phyloP scores from a whole-genome alignment of 1,140 invertebrate genomes.

The Temnothorax curvispinosus region DNA sequence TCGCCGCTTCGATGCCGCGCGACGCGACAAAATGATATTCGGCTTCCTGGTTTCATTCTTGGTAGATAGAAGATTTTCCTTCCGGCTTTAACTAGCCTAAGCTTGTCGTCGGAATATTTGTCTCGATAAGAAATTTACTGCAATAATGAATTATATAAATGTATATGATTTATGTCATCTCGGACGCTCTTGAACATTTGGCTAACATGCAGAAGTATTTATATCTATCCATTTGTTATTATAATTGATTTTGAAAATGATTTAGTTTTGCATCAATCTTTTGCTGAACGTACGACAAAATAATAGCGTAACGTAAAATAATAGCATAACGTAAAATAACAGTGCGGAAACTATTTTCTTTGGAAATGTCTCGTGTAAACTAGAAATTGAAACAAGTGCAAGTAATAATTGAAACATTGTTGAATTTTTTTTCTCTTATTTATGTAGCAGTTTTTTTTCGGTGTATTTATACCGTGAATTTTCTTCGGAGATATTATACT shows the following conservation, averaged over 20 bases:
- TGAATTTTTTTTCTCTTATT: background rate
- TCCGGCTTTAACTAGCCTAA: background rate
- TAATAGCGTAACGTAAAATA: background rate
- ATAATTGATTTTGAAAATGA: background rate
- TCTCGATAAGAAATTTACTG: background rate
- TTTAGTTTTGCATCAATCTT: background rate
- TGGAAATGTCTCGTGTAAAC: background rate
- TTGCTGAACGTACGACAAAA: background rate
- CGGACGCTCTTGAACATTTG: background rate
- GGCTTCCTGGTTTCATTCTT: background rate
- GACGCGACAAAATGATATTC: constrained; percentile 12
- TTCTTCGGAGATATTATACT: background rate
- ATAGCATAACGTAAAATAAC: background rate
- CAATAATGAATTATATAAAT: background rate
- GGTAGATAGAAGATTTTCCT: background rate
- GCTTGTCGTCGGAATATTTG: background rate
- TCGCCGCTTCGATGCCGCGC: background rate
- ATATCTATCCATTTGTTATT: background rate
- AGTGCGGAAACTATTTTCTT: background rate
- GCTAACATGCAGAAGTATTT: background rate
- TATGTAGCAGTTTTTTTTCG: background rate
- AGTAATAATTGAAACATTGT: too few species aligned
- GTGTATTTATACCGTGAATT: background rate
- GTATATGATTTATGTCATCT: background rate
- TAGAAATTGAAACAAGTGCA: background rate